Conservation (phyloP, 2,113 vertebrate genomes). For the Perca flavescens region DNA sequence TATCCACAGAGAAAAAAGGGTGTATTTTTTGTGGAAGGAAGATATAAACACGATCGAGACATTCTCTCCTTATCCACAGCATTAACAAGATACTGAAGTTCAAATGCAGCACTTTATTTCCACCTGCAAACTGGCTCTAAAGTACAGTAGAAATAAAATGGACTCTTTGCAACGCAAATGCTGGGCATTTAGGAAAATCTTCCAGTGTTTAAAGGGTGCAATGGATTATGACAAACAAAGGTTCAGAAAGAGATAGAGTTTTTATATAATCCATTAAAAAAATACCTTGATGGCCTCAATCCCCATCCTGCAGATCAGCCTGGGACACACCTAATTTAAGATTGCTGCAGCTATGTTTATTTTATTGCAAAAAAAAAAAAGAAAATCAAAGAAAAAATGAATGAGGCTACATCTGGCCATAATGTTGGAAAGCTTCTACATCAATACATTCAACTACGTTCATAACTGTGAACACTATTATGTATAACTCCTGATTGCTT, state of each 20-base stretch:
- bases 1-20: not conserved
- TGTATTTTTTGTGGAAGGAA: not conserved
- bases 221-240: slow-evolving; percentile 31
- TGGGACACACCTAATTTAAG: slow-evolving; percentile 15
- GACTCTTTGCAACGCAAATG: not conserved
- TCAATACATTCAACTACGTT: not conserved
- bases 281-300: slow-evolving; percentile 52
- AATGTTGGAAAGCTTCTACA: not conserved
- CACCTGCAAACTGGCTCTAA: not conserved
- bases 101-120: slow-evolving; percentile 6
- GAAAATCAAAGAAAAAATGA: not conserved
- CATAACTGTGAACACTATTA: not conserved
- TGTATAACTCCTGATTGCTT: not conserved
- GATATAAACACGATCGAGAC: not conserved
- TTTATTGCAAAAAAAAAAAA: not conserved
- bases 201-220: not conserved
- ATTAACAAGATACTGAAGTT: not conserved
- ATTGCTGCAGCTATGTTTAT: not conserved
- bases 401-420: not conserved
- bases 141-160: not conserved
- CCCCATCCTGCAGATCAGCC: slow-evolving; percentile 16
- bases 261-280: slow-evolving; percentile 47
- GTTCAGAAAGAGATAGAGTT: slow-evolving; percentile 26
- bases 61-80: not conserved
- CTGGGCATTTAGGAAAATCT: not conserved